Base-by-base conservation (phyloP, 1,140 invertebrate species). In the Acromyrmex heyeri region DNA sequence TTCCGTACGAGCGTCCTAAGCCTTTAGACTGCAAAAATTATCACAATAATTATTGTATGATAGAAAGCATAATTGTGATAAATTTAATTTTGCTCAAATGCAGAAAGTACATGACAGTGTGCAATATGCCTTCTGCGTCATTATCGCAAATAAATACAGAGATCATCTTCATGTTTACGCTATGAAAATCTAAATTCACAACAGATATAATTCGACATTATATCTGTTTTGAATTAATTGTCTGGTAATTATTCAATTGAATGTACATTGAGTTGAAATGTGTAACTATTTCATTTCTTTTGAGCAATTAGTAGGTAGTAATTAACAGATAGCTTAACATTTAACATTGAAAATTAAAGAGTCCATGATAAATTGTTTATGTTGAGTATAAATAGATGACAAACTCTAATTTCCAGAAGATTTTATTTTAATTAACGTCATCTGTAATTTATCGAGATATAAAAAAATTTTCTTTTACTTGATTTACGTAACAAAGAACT, bases 321-420 rank as follows among this genome's bases (percentile, higher is more conserved):
- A 3, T 59, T 34, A 30, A n/a, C 30, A n/a, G n/a, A 50, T 50
- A 50, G 14, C 3, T 50, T 38, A 24, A 50, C 14, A 21, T 61
- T 64, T 21, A 65, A 79, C 27, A 14, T 50, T n/a, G 18, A 79
- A 79, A 64, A 79, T 79, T 53, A 67, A 65, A 65, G 44, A 14
- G 6, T n/a, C 10, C 27, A 7, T 1, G 5, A 18, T 69, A 21
- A 57, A 34, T 70, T 18, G 53, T 38, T 24, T 53, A 6, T n/a
- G 27, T 34, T 14, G 14, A 0, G 5, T 27, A 18, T 30, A 64
- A 70, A 67, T 12, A 24, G 8, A 38, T 3, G 5, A 24, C 5
- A 14, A 16, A 18, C 27, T 18, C 24, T 57, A 67, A 67, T 79
- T 48, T 79, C 6, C 30, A 53, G 12, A 61, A 24, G 1, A 50